These are phyloP conservation scores for Ligdia adustata DNA, from an alignment of 2,888 invertebrate species.

Conservation along the genomic window DNA sequence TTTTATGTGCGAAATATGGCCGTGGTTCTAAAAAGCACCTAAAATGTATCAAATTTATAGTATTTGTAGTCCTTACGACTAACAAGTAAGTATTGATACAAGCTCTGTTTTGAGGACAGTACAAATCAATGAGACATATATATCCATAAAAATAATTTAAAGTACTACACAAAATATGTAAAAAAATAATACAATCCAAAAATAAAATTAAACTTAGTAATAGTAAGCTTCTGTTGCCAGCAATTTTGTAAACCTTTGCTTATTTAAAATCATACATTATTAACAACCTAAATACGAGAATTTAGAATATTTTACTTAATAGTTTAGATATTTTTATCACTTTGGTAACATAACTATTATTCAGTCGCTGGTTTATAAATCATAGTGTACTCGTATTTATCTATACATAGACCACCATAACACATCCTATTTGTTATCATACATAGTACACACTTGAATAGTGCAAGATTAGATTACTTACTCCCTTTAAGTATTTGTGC, in stretches of 20 bases:
- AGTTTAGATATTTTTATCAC: conserved; percentile 32
- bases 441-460: conserved; percentile 38
- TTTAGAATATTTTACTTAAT: conserved; percentile 28
- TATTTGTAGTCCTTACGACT: not conserved
- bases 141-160: conserved; percentile 7
- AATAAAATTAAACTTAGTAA: conserved; percentile 19
- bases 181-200: conserved; percentile 23
- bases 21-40: not conserved
- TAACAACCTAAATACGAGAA: conserved; percentile 19
- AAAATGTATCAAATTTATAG: not conserved
- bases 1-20: not conserved
- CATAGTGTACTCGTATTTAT: too few relatives aligned
- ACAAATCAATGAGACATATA: not conserved
- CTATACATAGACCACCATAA: conserved; percentile 36
- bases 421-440: conserved; percentile 30
- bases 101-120: conserved; percentile 4
- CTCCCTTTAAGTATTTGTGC: conserved; percentile 68
- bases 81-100: too few relatives aligned
- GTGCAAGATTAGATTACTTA: conserved; percentile 49
- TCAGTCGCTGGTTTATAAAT: conserved; percentile 44
- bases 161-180: not conserved
- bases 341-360: conserved; percentile 47
- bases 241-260: conserved; percentile 12
- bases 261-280: conserved; percentile 11
- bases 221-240: conserved; percentile 11